These are phyloP conservation scores for Carollia perspicillata DNA, from an alignment of 2,113 vertebrate genomes.

Conservation along the genomic window DNA sequence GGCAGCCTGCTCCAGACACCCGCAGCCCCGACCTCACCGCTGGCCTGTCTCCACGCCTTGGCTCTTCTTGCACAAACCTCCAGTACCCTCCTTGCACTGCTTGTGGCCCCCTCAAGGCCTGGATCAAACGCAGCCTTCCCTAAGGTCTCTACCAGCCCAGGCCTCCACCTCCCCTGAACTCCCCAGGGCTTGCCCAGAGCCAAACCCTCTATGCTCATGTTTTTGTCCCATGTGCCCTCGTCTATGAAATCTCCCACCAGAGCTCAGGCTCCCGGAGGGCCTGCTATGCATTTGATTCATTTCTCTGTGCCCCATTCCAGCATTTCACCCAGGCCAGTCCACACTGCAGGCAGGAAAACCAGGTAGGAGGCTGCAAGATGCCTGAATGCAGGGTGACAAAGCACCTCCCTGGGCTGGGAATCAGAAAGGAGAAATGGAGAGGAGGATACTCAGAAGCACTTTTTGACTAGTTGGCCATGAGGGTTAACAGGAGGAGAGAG, in stretches of 20 bases:
- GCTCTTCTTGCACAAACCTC: not conserved
- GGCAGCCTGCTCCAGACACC: not conserved
- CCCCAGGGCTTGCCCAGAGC: accelerated
- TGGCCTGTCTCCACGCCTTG: not conserved
- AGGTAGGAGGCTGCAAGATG: accelerated
- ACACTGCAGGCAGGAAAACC: not conserved
- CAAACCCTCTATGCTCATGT: not conserved
- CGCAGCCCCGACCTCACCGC: not conserved
- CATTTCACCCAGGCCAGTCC: not conserved
- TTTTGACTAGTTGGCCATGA: not conserved
- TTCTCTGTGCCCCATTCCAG: not conserved
- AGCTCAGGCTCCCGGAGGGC: accelerated
- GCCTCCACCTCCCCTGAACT: not conserved
- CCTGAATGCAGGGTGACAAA: not conserved
- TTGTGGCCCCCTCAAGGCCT: not conserved
- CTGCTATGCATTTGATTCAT: not conserved
- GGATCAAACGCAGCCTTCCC: not conserved
- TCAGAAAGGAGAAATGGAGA: too few species aligned
- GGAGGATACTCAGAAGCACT: not conserved
- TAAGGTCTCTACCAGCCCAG: accelerated
- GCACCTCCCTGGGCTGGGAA: not conserved
- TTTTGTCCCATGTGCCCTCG: not conserved
- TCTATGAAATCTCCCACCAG: not conserved
- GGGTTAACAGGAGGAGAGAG: not conserved
- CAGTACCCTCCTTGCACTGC: not conserved